Percentiles rank a stretch among this genome's conserved stretches.
Evolutionary conservation across 2,113 vertebrate species (phyloP).

Genomic region (Mellivora capensis): DNA sequence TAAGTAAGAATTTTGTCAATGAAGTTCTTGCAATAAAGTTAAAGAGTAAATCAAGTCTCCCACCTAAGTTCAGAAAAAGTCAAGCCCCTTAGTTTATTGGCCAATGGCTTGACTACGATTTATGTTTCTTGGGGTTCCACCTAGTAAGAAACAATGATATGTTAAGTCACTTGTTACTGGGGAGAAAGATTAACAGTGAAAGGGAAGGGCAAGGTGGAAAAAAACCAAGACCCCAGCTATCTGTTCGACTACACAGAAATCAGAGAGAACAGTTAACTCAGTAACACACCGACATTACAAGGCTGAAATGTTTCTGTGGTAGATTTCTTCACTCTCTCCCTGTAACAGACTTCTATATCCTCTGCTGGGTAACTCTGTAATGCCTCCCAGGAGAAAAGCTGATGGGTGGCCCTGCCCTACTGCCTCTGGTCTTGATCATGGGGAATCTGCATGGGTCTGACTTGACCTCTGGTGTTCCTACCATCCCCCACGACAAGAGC

Average conservation of each 20-base stretch:
- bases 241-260: neutral
- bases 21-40: neutral
- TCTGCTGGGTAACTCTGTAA: neutral
- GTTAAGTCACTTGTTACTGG: conserved; percentile 3
- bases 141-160: neutral
- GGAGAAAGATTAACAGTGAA: neutral
- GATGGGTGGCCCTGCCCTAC: neutral
- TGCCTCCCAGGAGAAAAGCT: neutral
- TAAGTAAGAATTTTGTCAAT: conserved; percentile 28
- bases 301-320: neutral
- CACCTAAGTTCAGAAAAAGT: neutral
- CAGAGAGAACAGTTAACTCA: neutral
- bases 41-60: conserved; percentile 1
- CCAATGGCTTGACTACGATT: neutral
- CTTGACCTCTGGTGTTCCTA: neutral
- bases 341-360: neutral
- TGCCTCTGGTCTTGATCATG: neutral
- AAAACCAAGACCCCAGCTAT: neutral
- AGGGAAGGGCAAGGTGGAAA: neutral
- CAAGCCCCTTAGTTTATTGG: neutral
- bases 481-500: neutral
- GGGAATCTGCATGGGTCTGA: neutral
- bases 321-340: neutral
- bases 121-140: neutral
- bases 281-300: neutral